Evolutionary conservation across 2,797 vertebrate species (phyloP), one percentile per base, ranked within the genome.

Genomic region (Sphaeramia orbicularis): DNA sequence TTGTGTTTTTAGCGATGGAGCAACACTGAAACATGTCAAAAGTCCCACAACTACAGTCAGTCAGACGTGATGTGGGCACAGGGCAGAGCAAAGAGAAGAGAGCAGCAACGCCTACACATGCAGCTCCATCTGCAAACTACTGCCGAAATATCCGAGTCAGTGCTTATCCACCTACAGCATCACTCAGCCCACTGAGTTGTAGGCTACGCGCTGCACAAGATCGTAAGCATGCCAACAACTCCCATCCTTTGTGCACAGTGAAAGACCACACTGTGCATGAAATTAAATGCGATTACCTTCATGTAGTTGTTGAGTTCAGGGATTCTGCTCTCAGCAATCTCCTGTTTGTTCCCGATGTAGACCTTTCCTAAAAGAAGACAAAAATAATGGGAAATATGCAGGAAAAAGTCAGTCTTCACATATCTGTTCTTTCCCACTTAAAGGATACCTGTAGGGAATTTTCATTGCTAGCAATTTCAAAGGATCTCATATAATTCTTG

Each of bases 311-410:
- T 97, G 77, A 99, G 94, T 37, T 95, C 92, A 0, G 97, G 95
- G 65, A 99, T 97, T 65, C 98, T 87, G 74, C 47, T 92, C 80
- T 99, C 97, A 0, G 98, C 97, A 3, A 99, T 99, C 88, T 99
- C 96, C 80, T 88, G 89, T 74, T 99, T 99, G 86, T 95, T 94
- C 1, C 98, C 97, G 43, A 99, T 72, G 78, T 87, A 99, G 84
- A 99, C 88, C 76, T 99, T 99, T 55, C 96, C 98, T 99, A 15
- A 12, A 53, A 15, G 65, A 68, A 21, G n/a, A n/a, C n/a, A n/a
- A n/a, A n/a, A n/a, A n/a, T n/a, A 60, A 10, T 41, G 1, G 55
- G 21, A 55, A 19, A 44, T 21, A 7, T 6, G 44, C 10, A 69
- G 15, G 21, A 44, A 0, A 27, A 13, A 6, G 15, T 35, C 36